Evolutionary conservation across 2,113 vertebrate genomes (phyloP), one percentile per base, ranked within the genome.

Genomic region (Tachysurus fulvidraco): DNA sequence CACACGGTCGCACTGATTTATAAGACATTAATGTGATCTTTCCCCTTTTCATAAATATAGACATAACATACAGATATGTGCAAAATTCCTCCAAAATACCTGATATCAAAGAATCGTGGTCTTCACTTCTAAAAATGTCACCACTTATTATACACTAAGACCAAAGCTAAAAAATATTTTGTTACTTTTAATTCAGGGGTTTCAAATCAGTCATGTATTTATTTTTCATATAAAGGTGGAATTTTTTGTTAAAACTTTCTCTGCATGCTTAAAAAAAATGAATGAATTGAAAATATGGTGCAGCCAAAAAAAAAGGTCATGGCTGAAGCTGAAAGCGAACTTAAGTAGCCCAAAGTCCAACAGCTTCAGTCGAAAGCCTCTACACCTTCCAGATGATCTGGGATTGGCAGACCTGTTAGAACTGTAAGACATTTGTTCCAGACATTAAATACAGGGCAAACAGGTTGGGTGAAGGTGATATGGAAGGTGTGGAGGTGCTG

Each of bases 381-480:
- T 0, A 93, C 93, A 82, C 95, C 96, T 89, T 99, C 98, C 88
- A 99, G 93, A 90, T 99, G 96, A 90, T 99, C 98, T 0, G 98
- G 98, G 91, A 99, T 99, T 41, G 98, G 98, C 89, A 99, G 96
- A 54, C 98, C 98, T 0, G 97, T 99, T 92, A 99, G 97, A 91
- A 99, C 95, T 64, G 97, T 99, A 91, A 99, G 92, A 91, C 97
- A 98, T 90, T 97, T 97, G 93, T 99, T 99, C 98, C 98, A 99
- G 90, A 99, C 96, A 1, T 97, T 99, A 90, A 99, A 99, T 0
- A 98, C 98, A 7, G 98, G 97, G 88, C 97, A 99, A 85, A 99
- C 97, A 0, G 98, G 98, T 93, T 99, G 98, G 23, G 96, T 94
- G 90, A 99, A 99, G 0, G 95, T 92, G 86, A 99, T 95, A 92